Conservation (phyloP, 2,113 vertebrate species). For the Vanacampus margaritifer region DNA sequence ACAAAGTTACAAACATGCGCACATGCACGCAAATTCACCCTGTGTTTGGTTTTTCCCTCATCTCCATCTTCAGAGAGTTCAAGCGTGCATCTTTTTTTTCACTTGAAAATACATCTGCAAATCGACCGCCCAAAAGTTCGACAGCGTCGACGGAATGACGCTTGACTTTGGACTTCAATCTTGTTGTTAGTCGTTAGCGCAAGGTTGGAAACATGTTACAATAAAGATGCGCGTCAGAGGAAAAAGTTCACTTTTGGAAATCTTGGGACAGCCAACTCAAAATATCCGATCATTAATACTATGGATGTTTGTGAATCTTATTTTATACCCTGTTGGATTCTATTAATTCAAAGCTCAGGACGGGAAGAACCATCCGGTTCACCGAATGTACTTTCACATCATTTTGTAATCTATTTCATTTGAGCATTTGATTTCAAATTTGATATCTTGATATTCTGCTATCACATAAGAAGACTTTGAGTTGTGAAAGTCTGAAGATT, state of each 20-base stretch:
- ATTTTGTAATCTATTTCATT: background rate
- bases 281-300: background rate
- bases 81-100: constrained; percentile 48
- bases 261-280: background rate
- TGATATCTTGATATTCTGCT: no score
- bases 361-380: background rate
- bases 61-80: constrained; percentile 55
- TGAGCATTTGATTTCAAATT: background rate
- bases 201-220: background rate
- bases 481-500: background rate
- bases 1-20: constrained; percentile 22
- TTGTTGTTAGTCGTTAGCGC: constrained; percentile 5
- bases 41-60: constrained; percentile 61
- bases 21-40: constrained; percentile 51
- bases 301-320: background rate
- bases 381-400: background rate
- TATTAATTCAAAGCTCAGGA: background rate
- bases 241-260: background rate
- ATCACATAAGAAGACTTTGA: no score
- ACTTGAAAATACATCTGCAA: constrained; percentile 40
- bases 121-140: constrained; percentile 21
- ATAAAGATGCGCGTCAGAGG: background rate
- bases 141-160: constrained; percentile 11
- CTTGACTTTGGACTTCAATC: constrained; percentile 6
- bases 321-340: background rate